These are phyloP conservation scores for Microctonus aethiopoides DNA, from an alignment of 2,888 invertebrate species.

Conservation along the genomic window DNA sequence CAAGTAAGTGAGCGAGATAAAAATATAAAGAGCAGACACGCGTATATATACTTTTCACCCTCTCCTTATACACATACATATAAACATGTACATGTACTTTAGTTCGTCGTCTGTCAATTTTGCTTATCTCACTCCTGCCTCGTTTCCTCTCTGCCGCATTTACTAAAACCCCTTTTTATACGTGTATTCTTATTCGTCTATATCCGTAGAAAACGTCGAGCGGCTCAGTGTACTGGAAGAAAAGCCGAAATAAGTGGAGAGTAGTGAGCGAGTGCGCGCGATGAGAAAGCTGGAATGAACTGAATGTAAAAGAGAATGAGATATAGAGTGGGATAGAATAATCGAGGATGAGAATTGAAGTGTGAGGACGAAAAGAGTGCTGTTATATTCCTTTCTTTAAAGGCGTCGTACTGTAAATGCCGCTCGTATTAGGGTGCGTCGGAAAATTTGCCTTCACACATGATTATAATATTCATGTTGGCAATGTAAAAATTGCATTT, in stretches of 20 bases:
- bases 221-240: conserved; percentile 24
- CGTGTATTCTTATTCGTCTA: conserved; percentile 3
- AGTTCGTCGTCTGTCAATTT: conserved; percentile 44
- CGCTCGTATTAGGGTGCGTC: conserved; percentile 3
- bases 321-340: neutral
- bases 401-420: conserved; percentile 28
- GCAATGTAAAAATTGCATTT: conserved; percentile 13
- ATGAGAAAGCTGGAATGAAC: neutral
- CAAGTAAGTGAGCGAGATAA: neutral
- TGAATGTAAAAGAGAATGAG: neutral
- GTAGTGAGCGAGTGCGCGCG: conserved; percentile 10
- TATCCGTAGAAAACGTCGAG: conserved; percentile 13
- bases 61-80: conserved; percentile 33
- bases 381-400: conserved; percentile 26
- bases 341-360: neutral
- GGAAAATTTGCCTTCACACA: conserved; percentile 24
- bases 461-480: conserved; percentile 24
- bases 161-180: neutral
- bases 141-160: conserved; percentile 10
- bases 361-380: neutral
- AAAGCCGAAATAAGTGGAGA: conserved; percentile 33
- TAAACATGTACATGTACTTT: conserved; percentile 25
- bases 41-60: conserved; percentile 27
- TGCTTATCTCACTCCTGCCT: conserved; percentile 37
- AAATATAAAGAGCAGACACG: conserved; percentile 5